Conservation (phyloP, 2,797 vertebrate genomes). For the Fringilla coelebs region DNA sequence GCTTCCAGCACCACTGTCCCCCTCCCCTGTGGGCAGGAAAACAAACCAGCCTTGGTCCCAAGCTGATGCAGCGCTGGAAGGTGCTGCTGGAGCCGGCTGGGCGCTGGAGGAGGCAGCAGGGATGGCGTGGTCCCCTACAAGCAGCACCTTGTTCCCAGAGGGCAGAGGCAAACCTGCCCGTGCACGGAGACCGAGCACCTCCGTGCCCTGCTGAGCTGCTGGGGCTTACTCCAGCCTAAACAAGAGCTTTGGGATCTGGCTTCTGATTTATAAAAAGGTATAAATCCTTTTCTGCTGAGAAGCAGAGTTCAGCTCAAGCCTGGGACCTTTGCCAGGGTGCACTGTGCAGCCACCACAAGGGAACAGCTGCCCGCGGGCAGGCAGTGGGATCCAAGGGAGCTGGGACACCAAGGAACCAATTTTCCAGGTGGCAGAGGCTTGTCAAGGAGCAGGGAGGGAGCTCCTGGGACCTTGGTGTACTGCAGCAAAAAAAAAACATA, state of each 20-base stretch:
- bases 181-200: background rate
- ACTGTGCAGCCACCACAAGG: background rate
- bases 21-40: background rate
- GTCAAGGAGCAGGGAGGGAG: background rate
- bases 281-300: background rate
- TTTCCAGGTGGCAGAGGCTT: background rate
- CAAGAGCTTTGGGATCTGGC: background rate
- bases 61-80: background rate
- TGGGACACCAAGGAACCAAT: background rate
- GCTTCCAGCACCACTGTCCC: background rate
- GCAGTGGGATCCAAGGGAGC: background rate
- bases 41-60: background rate
- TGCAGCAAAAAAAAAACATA: background rate
- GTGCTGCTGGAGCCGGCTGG: background rate
- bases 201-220: background rate
- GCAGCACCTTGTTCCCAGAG: background rate
- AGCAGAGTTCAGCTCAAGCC: background rate
- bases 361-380: background rate
- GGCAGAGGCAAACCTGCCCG: accelerated
- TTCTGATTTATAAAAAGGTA: background rate
- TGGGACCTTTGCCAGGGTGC: background rate
- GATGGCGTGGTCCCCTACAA: background rate
- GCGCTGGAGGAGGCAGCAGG: background rate
- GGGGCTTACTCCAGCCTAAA: background rate
- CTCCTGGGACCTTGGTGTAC: background rate